Evolutionary conservation across 1,140 invertebrate genomes (phyloP), one percentile per base, ranked within the genome.

Genomic region (Dendrolimus kikuchii): DNA sequence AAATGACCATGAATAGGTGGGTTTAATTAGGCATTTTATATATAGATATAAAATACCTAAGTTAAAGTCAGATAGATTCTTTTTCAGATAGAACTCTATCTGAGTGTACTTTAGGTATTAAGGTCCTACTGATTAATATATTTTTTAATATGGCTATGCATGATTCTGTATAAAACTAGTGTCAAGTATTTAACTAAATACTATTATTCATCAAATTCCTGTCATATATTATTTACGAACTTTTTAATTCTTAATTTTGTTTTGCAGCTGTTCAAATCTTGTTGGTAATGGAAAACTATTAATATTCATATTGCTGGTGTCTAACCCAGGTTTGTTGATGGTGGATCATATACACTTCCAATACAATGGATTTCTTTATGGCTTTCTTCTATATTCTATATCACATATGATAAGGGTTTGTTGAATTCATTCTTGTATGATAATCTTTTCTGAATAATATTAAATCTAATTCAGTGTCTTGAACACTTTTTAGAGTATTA

Each of bases 281-380:
- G 52, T 86, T 37, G 62, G 61, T 38, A 66, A 77, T 72, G 75
- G 81, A 23, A 86, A 82, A 48, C 74, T 89, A 9, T 66, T 91
- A 46, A 81, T 79, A 5, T 88, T 83, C 72, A 77, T 91, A 62
- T 66, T 92, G 46, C 60, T 92, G 6, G 81, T 98, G 4, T 89
- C 91, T 40, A 99, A 99, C 88, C 92, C 94, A 64, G 98, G 96
- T 36, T 89, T 99, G 4, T 76, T 99, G 0, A 90, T 99, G 72
- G 92, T 99, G 4, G 99, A 99, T 86, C 98, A 99, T 79, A 96
- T 99, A 74, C 99, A 99, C 89, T 99, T 99, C 84, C 99, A 99
- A 80, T 99, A 99, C 74, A 99, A 99, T 92, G 98, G 98, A 49
- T 94, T 99, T 73, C 88, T 99, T 37, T 95, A 95, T 89, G 98